These are phyloP conservation scores for Lepidonotus clava DNA, from an alignment of 2,888 invertebrate species.

Conservation along the genomic window DNA sequence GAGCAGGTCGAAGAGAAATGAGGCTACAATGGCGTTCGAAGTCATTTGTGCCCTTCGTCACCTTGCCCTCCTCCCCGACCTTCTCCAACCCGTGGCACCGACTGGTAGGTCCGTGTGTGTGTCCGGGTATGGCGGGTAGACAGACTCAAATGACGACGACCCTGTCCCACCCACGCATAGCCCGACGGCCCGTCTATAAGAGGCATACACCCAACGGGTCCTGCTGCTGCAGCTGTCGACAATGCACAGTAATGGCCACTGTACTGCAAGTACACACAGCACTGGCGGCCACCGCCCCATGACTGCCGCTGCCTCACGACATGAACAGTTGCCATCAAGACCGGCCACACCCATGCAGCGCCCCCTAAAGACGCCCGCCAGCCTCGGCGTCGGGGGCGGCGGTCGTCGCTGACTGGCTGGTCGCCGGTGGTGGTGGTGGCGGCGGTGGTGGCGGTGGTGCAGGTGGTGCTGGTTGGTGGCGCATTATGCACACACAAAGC, in stretches of 20 bases:
- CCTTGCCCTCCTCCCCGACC: neutral
- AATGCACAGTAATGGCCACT: constrained; percentile 39
- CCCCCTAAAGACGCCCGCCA: constrained; percentile 8
- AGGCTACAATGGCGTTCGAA: no score
- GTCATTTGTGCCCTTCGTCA: no score
- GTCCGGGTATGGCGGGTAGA: no score
- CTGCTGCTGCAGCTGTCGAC: neutral
- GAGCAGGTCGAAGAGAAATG: no score
- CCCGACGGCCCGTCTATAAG: neutral
- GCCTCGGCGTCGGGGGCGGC: neutral
- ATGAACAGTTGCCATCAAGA: constrained; percentile 33
- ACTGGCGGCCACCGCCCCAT: neutral
- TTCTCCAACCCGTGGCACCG: neutral
- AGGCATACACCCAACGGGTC: neutral
- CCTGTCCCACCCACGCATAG: neutral
- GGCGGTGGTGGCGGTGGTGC: constrained; percentile 1
- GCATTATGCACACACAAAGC: neutral
- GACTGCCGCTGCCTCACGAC: no score
- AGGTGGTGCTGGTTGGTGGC: constrained; percentile 16
- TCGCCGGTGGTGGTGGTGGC: neutral
- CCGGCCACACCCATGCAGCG: constrained; percentile 18
- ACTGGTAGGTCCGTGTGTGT: neutral
- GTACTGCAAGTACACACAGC: constrained; percentile 15
- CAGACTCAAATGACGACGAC: no score
- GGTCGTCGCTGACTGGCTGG: neutral